These are phyloP conservation scores for Teleiodes luculella DNA, from an alignment of 2,888 invertebrate species.

Conservation along the genomic window DNA sequence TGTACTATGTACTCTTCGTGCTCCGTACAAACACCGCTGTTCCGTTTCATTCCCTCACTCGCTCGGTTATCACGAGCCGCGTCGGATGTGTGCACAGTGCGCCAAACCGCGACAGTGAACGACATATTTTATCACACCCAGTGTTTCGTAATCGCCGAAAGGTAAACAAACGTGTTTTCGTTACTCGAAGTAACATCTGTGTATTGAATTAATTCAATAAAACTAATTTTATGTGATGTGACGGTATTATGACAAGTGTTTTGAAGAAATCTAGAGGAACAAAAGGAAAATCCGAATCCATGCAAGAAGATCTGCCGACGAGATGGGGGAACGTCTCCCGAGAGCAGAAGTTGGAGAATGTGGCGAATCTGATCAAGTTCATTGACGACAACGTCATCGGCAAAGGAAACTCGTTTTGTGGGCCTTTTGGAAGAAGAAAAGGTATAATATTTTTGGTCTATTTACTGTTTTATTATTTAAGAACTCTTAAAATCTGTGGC, in stretches of 20 bases:
- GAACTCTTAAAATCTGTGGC: not conserved
- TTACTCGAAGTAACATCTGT: not conserved
- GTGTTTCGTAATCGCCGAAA: slow-evolving; percentile 16
- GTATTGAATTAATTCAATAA: slow-evolving; percentile 1
- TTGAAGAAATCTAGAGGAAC: slow-evolving; percentile 71
- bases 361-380: slow-evolving; percentile 84
- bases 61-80: slow-evolving; percentile 9
- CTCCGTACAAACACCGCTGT: not conserved
- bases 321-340: slow-evolving; percentile 60
- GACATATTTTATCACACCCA: slow-evolving; percentile 8
- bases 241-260: slow-evolving; percentile 70
- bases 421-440: slow-evolving; percentile 90
- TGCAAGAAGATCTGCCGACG: slow-evolving; percentile 71
- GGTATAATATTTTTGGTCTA: slow-evolving; percentile 73
- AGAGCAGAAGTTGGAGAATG: slow-evolving; percentile 81
- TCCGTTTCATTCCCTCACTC: slow-evolving; percentile 1
- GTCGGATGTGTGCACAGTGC: slow-evolving; percentile 9
- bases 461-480: not conserved
- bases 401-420: slow-evolving; percentile 87
- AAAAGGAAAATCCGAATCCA: slow-evolving; percentile 74
- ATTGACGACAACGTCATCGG: slow-evolving; percentile 90
- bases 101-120: not conserved
- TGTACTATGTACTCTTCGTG: not conserved
- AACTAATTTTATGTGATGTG: slow-evolving; percentile 55
- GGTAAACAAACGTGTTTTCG: slow-evolving; percentile 15